Percentiles rank a stretch among this genome's conserved stretches.
phyloP scores from a whole-genome alignment of 1,140 invertebrate genomes.

The Samia ricini region DNA sequence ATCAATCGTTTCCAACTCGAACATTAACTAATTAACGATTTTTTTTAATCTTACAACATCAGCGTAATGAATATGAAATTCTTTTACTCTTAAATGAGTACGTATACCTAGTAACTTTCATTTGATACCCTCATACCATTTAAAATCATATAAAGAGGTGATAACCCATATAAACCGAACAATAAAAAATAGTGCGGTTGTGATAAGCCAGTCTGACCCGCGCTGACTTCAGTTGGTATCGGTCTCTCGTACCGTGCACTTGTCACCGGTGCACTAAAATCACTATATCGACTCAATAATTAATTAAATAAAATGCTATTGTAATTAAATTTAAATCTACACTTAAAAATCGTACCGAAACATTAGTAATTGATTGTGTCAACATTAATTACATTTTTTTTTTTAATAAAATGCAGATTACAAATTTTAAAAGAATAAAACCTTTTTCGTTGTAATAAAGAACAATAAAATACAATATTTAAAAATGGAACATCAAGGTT shows the following conservation, averaged over 20 bases:
- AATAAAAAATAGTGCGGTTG: not conserved
- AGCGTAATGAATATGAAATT: too few relatives aligned
- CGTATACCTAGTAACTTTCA: not conserved
- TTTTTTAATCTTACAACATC: too few relatives aligned
- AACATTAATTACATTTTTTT: too few relatives aligned
- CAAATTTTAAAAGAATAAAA: too few relatives aligned
- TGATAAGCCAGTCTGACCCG: not conserved
- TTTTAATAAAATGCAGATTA: too few relatives aligned
- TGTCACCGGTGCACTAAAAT: not conserved
- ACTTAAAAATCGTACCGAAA: too few relatives aligned
- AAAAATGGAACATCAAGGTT: slow-evolving; percentile 48
- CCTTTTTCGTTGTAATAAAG: too few relatives aligned
- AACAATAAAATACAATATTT: too few relatives aligned
- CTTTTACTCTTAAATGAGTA: too few relatives aligned
- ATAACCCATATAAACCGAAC: slow-evolving; percentile 5
- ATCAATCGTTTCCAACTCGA: too few relatives aligned
- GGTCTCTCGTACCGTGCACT: not conserved
- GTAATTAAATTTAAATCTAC: not conserved
- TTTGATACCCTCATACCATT: not conserved
- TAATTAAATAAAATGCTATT: slow-evolving; percentile 3
- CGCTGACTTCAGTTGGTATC: slow-evolving; percentile 1
- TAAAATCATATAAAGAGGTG: not conserved
- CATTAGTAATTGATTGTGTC: too few relatives aligned
- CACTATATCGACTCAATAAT: not conserved
- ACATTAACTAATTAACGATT: too few relatives aligned